phyloP scores from a whole-genome alignment of 2,888 invertebrate species.

The Parthenolecanium corni region DNA sequence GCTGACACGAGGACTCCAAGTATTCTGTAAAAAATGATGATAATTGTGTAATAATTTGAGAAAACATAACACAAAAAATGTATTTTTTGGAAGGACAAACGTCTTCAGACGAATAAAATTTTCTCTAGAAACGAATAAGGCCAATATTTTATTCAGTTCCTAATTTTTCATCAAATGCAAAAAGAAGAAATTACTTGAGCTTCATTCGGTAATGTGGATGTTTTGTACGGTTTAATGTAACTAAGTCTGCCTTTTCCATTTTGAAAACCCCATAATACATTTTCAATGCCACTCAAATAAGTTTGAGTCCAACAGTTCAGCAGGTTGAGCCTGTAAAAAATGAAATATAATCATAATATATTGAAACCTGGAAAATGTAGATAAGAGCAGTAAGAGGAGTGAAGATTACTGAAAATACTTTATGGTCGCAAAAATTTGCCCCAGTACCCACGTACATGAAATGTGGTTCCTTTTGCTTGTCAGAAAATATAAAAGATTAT shows the following conservation, averaged over 20 bases:
- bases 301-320: conserved; percentile 16
- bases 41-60: not conserved
- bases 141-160: too few species aligned
- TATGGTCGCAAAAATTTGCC: too few species aligned
- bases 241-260: conserved; percentile 1
- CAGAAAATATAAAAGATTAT: too few species aligned
- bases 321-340: not conserved
- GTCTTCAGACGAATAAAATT: too few species aligned
- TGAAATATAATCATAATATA: too few species aligned
- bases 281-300: conserved; percentile 16
- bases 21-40: not conserved
- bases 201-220: conserved; percentile 5
- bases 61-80: not conserved
- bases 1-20: conserved; percentile 1
- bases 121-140: too few species aligned
- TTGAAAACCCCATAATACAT: conserved; percentile 6
- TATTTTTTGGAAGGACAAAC: not conserved
- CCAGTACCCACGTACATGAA: too few species aligned
- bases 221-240: not conserved
- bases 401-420: too few species aligned
- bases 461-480: too few species aligned
- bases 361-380: too few species aligned
- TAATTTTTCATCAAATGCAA: too few species aligned
- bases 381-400: too few species aligned
- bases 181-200: not conserved